phyloP scores from a whole-genome alignment of 2,797 vertebrate species.

The Lemur catta region DNA sequence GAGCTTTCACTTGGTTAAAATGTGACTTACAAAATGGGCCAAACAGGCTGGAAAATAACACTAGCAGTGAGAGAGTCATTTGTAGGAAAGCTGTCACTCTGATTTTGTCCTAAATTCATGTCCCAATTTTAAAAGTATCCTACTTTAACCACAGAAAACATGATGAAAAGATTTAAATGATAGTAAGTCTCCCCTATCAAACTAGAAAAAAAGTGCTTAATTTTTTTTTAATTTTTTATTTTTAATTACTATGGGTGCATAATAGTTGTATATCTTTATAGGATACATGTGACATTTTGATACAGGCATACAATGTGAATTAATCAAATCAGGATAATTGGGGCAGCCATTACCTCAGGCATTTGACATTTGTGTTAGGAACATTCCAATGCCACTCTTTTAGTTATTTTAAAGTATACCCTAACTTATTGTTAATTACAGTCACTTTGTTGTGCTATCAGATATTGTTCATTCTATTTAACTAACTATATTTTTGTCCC shows the following conservation, averaged over 20 bases:
- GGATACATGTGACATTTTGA: neutral
- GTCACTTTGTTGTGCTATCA: neutral
- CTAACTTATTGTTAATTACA: neutral
- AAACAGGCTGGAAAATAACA: neutral
- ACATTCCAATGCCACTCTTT: neutral
- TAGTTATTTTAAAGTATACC: neutral
- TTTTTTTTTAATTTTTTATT: neutral
- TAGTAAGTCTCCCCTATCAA: conserved; percentile 31
- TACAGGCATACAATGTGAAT: neutral
- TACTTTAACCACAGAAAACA: conserved; percentile 31
- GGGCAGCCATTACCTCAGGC: neutral
- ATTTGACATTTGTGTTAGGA: neutral
- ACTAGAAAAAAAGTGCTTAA: neutral
- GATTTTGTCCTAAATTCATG: neutral
- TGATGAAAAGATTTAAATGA: conserved; percentile 42
- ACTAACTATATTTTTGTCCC: neutral
- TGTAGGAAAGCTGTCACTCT: neutral
- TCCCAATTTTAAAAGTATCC: neutral
- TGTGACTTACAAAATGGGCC: neutral
- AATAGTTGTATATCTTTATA: neutral
- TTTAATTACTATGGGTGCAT: neutral
- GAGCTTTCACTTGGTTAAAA: neutral
- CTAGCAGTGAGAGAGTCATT: neutral
- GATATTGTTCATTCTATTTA: neutral
- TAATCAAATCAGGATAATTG: neutral